Conservation (phyloP, 2,797 vertebrate genomes). For the Moxostoma hubbsi region DNA sequence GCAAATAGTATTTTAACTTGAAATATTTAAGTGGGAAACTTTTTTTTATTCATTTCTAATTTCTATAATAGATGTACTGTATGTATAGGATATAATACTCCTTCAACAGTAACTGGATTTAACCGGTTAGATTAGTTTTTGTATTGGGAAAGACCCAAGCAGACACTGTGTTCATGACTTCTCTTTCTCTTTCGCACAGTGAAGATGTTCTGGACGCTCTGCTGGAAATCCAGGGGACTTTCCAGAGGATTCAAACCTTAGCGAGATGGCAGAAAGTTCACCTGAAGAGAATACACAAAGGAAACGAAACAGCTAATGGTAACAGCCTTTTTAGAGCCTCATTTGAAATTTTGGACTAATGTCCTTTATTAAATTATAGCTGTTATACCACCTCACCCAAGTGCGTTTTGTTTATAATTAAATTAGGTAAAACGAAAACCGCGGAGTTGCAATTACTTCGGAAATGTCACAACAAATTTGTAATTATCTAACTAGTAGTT, state of each 20-base stretch:
- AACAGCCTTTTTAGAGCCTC: constrained; percentile 64
- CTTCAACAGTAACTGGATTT: too few relatives aligned
- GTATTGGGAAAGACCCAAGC: too few relatives aligned
- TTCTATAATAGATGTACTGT: too few relatives aligned
- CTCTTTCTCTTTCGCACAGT: constrained; percentile 78
- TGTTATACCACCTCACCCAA: constrained; percentile 42
- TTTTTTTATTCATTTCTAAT: too few relatives aligned
- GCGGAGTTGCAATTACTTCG: constrained; percentile 59
- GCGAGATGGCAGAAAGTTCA: constrained; percentile 92
- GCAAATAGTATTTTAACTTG: too few relatives aligned
- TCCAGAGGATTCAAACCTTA: constrained; percentile 88
- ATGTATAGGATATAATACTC: too few relatives aligned
- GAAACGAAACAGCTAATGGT: constrained; percentile 85
- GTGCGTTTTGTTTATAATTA: constrained; percentile 50
- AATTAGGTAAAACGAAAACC: constrained; percentile 57
- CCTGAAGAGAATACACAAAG: constrained; percentile 87
- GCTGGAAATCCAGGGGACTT: constrained; percentile 91
- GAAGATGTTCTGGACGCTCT: constrained; percentile 86
- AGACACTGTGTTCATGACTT: constrained; percentile 2
- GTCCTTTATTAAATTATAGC: constrained; percentile 48
- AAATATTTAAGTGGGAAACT: too few relatives aligned
- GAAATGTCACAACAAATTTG: constrained; percentile 61
- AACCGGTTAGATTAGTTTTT: background rate
- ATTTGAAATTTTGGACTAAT: constrained; percentile 33
- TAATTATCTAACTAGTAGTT: constrained; percentile 47